These are phyloP conservation scores for Odobenus rosmarus DNA, from an alignment of 2,113 vertebrate genomes.

Conservation along the genomic window DNA sequence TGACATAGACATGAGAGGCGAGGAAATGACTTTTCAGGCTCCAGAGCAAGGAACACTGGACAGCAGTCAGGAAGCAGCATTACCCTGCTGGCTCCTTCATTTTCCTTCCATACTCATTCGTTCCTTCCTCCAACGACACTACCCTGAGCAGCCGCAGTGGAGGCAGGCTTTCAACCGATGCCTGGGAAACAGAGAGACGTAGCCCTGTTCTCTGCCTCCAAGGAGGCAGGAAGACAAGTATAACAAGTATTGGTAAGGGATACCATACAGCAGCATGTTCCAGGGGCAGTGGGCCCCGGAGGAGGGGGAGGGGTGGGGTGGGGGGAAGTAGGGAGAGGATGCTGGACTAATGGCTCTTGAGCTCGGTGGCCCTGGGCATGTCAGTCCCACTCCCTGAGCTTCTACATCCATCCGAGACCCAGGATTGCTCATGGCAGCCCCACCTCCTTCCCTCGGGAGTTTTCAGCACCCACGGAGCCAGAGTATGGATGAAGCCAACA, in stretches of 20 bases:
- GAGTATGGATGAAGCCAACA: fast-evolving
- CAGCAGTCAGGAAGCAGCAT: not conserved
- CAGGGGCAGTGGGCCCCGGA: not conserved
- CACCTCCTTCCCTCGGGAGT: not conserved
- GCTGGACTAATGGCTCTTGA: not conserved
- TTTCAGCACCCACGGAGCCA: not conserved
- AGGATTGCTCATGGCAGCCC: not conserved
- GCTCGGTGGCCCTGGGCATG: not conserved
- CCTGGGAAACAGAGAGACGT: not conserved
- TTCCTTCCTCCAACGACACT: not conserved
- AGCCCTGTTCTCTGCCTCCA: not conserved
- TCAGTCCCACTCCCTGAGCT: not conserved
- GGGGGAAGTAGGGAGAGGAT: not conserved
- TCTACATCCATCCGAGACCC: not conserved
- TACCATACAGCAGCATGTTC: not conserved
- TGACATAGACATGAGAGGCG: not conserved
- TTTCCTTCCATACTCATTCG: not conserved
- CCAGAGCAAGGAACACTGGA: not conserved
- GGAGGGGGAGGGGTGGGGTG: not conserved
- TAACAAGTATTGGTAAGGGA: not conserved
- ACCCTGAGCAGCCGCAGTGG: not conserved
- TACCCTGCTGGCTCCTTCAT: not conserved
- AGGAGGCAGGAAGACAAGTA: not conserved
- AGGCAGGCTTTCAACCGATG: fast-evolving
- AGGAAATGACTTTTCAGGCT: not conserved